A percentile compares a stretch with the other conserved stretches of the same genome.
Conservation (phyloP, 2,113 vertebrate species). For the Chauna torquata region DNA sequence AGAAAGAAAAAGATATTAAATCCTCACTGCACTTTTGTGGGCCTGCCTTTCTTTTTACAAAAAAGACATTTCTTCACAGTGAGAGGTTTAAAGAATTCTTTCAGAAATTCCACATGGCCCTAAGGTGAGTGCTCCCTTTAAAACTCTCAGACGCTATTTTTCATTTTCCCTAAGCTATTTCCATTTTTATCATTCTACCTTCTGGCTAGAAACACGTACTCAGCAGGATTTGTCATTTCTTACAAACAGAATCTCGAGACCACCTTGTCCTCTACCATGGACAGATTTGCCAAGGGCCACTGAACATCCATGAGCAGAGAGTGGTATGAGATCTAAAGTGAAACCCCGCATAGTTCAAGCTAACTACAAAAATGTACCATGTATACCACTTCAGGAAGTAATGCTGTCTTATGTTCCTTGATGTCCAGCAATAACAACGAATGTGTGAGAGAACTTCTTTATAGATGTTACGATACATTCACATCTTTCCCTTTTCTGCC, state of each 20-base stretch:
- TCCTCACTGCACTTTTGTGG: background rate
- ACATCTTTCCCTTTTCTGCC: background rate
- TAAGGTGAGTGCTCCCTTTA: conserved; percentile 6
- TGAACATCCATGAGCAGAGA: background rate
- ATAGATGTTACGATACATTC: background rate
- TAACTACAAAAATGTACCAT: background rate
- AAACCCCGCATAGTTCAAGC: background rate
- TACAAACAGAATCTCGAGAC: background rate
- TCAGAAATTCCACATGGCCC: conserved; percentile 17
- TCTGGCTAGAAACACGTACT: background rate
- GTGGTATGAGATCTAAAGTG: background rate
- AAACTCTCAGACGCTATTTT: conserved; percentile 21
- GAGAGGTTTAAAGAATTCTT: background rate
- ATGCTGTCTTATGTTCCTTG: background rate
- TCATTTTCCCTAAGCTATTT: background rate
- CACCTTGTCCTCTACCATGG: background rate
- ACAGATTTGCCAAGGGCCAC: background rate
- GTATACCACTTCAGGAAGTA: background rate
- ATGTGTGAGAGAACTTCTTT: background rate
- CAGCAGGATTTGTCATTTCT: background rate
- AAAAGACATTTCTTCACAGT: background rate
- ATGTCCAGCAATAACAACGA: background rate
- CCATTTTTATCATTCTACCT: background rate
- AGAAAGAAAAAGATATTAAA: background rate
- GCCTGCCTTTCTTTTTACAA: background rate